Base-by-base conservation (phyloP, 1,140 invertebrate species). In the Ceratosolen solmsi region DNA sequence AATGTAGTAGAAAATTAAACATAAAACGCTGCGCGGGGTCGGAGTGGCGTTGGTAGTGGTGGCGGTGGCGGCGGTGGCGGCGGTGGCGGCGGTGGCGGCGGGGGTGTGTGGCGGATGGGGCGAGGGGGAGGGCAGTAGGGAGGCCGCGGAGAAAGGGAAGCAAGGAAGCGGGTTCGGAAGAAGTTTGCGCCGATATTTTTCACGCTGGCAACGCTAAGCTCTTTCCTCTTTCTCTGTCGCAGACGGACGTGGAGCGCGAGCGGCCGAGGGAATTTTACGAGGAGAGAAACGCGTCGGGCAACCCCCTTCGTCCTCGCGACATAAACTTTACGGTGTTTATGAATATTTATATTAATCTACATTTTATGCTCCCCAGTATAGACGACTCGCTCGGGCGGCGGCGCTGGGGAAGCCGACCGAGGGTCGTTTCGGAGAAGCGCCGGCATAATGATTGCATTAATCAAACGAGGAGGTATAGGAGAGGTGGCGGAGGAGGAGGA, bases 311-410 rank as follows among this genome's bases (percentile, higher is more conserved):
- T 60, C 20, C 65, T 76, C 79, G 72, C 60, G 73, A 82, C 74
- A 87, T 89, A 89, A 89, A 88, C 86, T 89, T 89, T 89, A 89
- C 85, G 86, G 85, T 89, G 86, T 89, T 89, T 89, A 89, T 89
- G 89, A 89, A 89, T 89, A 89, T 89, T 89, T 89, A 89, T 89
- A 89, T 88, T 89, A 89, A 89, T 89, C 87, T 89, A 89, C 86
- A 89, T 88, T 89, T 89, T 88, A 89, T 85, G 87, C 82, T 85
- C 82, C 70, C 86, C 83, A 86, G 82, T 83, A 84, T 82, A 58
- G 74, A 56, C 71, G 60, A 33, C 46, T 76, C 80, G 68, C 30
- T 71, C 65, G 56, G 49, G 73, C 51, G 51, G 20, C 51, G 51
- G 51, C 51, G 20, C 13, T 22, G 51, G 51, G 5, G 51, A 54